Percentiles rank a stretch among this genome's conserved stretches.
These are phyloP conservation scores for Triplophysa tibetana DNA, from an alignment of 2,113 vertebrate genomes.

Conservation along the genomic window DNA sequence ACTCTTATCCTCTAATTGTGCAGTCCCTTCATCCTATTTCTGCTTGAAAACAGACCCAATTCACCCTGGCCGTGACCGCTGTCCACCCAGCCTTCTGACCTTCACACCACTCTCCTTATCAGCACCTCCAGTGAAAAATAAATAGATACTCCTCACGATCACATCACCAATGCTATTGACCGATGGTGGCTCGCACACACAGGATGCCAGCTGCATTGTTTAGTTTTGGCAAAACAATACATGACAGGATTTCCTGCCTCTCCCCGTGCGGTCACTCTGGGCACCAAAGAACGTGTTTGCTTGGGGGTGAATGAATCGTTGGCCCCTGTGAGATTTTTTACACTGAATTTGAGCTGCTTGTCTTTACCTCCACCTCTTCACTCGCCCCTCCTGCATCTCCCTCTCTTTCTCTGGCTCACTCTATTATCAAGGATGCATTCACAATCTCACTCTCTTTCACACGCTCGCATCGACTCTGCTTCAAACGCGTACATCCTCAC, in stretches of 20 bases:
- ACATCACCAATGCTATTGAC: conserved; percentile 41
- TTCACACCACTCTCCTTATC: conserved; percentile 38
- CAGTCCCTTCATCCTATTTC: not conserved
- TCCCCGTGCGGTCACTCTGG: conserved; percentile 6
- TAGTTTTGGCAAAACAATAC: conserved; percentile 65
- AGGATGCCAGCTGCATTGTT: conserved; percentile 72
- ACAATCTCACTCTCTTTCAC: conserved; percentile 12
- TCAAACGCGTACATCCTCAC: conserved; percentile 41
- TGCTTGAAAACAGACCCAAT: not conserved
- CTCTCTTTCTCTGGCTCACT: not conserved
- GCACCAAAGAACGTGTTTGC: conserved; percentile 16
- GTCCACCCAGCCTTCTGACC: conserved; percentile 29
- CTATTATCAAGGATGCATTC: conserved; percentile 10
- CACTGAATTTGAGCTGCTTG: not conserved
- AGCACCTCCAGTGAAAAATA: conserved; percentile 16
- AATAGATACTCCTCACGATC: conserved; percentile 33
- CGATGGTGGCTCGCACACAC: conserved; percentile 42
- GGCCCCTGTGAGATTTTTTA: conserved; percentile 7
- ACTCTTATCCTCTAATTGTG: not conserved
- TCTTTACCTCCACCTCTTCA: conserved; percentile 19
- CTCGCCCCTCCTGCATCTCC: conserved; percentile 21
- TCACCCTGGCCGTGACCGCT: not conserved
- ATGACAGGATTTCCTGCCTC: conserved; percentile 74
- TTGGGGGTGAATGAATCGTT: conserved; percentile 18
- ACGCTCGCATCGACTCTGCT: not conserved